phyloP scores from a whole-genome alignment of 2,888 invertebrate species.

The Drosophila affinis region DNA sequence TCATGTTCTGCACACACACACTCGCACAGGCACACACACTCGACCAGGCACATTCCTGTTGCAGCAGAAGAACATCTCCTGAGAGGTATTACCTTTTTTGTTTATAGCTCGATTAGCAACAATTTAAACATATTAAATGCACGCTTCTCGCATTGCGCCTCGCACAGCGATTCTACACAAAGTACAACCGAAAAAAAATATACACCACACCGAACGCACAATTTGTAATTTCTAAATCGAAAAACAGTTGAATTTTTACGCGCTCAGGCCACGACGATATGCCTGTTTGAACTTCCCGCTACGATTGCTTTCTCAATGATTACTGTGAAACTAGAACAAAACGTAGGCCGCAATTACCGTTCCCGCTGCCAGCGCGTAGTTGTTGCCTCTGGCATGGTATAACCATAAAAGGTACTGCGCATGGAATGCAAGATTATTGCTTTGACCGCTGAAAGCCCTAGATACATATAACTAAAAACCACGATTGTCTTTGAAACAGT shows the following conservation, averaged over 20 bases:
- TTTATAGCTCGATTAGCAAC: constrained; percentile 36
- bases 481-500: no score
- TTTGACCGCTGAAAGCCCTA: no score
- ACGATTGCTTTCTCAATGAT: constrained; percentile 68
- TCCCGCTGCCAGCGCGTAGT: no score
- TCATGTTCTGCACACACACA: constrained; percentile 32
- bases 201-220: constrained; percentile 5
- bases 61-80: constrained; percentile 13
- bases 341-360: no score
- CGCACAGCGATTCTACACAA: background rate
- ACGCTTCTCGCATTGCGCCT: constrained; percentile 39
- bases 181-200: constrained; percentile 24
- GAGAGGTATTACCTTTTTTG: constrained; percentile 48
- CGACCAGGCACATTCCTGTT: constrained; percentile 47
- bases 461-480: no score
- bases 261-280: constrained; percentile 42
- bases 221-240: background rate
- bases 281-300: constrained; percentile 50
- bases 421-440: no score
- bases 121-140: constrained; percentile 41
- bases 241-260: constrained; percentile 55
- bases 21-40: constrained; percentile 21
- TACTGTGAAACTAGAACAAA: constrained; percentile 4
- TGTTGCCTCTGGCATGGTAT: no score
- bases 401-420: no score